Evolutionary conservation across 2,888 invertebrate genomes (phyloP).

Genomic region (Lasioglossum oenotherae): DNA sequence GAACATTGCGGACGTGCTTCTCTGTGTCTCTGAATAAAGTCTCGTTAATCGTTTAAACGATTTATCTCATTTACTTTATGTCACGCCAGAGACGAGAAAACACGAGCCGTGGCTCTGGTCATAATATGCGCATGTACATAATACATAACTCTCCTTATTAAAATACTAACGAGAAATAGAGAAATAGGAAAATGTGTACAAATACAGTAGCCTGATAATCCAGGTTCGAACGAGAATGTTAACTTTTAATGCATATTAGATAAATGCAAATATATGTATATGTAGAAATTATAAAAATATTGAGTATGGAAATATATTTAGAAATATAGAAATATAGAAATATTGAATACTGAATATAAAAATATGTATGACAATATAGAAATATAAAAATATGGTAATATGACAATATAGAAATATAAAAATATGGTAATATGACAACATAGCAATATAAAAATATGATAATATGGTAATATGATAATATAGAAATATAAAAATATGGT

Average conservation of each 20-base stretch:
- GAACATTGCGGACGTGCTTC: constrained; percentile 3
- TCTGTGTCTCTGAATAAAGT: constrained; percentile 14
- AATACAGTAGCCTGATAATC: neutral
- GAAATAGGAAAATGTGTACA: neutral
- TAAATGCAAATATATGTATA: no score
- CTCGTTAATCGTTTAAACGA: constrained; percentile 8
- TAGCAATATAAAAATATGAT: no score
- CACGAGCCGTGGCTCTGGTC: neutral
- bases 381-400: no score
- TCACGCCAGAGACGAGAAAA: neutral
- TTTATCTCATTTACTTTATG: constrained; percentile 9
- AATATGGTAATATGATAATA: no score
- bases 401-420: no score
- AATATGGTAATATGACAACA: no score
- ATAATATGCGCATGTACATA: neutral
- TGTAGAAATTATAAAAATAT: neutral
- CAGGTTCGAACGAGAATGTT: neutral
- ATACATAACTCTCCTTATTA: neutral
- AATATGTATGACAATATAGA: neutral
- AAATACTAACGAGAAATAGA: neutral
- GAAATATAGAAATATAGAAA: no score
- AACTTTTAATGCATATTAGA: no score
- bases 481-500: neutral
- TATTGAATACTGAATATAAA: neutral
- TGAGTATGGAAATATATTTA: no score